Evolutionary conservation across 2,888 invertebrate species (phyloP).

Genomic region (Cheilosia vernalis): DNA sequence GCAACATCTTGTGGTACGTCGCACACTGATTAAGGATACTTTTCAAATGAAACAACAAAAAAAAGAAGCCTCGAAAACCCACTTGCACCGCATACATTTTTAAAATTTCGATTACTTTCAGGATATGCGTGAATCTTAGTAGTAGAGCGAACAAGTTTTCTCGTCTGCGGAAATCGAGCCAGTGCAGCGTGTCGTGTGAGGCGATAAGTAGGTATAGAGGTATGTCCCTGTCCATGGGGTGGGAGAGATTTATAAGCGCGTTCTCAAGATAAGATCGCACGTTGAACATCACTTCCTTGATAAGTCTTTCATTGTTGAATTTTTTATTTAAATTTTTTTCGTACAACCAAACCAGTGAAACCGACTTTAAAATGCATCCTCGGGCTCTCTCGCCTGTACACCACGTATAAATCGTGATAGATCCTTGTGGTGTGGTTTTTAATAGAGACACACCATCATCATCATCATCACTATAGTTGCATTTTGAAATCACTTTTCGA

Average conservation of each 20-base stretch:
- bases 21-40: slow-evolving; percentile 54
- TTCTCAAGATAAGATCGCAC: slow-evolving; percentile 34
- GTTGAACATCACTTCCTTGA: slow-evolving; percentile 31
- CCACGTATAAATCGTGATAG: slow-evolving; percentile 4
- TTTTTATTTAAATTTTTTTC: neutral
- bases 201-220: neutral
- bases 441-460: slow-evolving; percentile 23
- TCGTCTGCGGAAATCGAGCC: slow-evolving; percentile 58
- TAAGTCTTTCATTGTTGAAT: neutral
- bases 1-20: slow-evolving; percentile 30
- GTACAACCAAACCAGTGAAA: neutral
- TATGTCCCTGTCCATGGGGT: neutral
- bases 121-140: slow-evolving; percentile 39
- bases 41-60: neutral
- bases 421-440: slow-evolving; percentile 19
- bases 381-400: neutral
- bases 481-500: slow-evolving; percentile 41
- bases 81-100: slow-evolving; percentile 63
- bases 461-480: slow-evolving; percentile 2
- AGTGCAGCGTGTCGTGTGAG: slow-evolving; percentile 22
- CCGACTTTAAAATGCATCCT: slow-evolving; percentile 13
- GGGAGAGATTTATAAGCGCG: neutral
- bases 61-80: slow-evolving; percentile 10
- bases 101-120: slow-evolving; percentile 70
- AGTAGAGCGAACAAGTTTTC: slow-evolving; percentile 3